Percentiles rank a stretch among this genome's conserved stretches.
Conservation (phyloP, 2,797 vertebrate genomes). For the Sciaenops ocellatus region DNA sequence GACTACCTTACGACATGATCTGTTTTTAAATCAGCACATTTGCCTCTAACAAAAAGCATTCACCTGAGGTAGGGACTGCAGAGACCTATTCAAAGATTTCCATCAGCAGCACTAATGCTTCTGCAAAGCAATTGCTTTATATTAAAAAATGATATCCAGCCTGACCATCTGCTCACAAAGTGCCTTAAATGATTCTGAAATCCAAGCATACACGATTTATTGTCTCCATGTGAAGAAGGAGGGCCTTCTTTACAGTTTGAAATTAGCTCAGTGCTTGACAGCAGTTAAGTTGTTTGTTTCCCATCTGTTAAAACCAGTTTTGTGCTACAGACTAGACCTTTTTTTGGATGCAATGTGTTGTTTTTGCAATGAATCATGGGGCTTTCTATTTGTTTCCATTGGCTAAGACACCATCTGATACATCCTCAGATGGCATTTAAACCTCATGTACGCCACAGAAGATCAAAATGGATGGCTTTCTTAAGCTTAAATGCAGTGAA, state of each 20-base stretch:
- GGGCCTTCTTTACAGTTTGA: constrained; percentile 20
- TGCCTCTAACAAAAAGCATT: constrained; percentile 2
- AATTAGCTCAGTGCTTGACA: constrained; percentile 13
- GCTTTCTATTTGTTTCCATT: constrained; percentile 51
- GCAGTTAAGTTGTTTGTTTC: constrained; percentile 31
- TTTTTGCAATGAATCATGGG: constrained; percentile 33
- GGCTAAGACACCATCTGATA: constrained; percentile 55
- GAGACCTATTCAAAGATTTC: constrained; percentile 30
- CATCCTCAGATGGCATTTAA: constrained; percentile 24
- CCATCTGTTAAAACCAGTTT: constrained; percentile 47
- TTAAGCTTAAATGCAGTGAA: background rate
- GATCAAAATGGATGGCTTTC: background rate
- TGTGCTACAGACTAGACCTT: constrained; percentile 22
- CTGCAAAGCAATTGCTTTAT: constrained; percentile 12
- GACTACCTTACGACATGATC: constrained; percentile 12
- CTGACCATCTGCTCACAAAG: constrained; percentile 43
- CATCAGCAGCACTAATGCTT: constrained; percentile 8
- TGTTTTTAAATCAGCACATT: constrained; percentile 46
- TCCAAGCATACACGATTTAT: constrained; percentile 4
- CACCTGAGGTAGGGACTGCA: constrained; percentile 5
- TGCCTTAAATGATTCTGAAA: constrained; percentile 10
- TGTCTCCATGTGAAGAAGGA: background rate
- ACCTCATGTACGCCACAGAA: constrained; percentile 8
- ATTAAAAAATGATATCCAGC: background rate
- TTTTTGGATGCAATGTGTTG: constrained; percentile 34